Percentiles rank a stretch among this genome's conserved stretches.
Conservation (phyloP, 2,888 invertebrate genomes). For the Scotopteryx bipunctaria region DNA sequence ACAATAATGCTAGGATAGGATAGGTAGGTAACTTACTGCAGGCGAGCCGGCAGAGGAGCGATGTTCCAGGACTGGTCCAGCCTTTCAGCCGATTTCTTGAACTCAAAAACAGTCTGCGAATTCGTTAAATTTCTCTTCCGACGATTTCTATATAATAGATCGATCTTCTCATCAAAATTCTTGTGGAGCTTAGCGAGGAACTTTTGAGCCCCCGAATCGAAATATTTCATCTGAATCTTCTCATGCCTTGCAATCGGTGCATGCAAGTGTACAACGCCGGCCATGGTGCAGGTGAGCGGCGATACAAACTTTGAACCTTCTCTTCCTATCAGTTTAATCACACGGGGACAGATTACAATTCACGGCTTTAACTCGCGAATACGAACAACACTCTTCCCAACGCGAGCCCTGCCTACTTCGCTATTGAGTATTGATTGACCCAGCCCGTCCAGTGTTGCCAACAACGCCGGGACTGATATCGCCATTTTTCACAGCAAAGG, state of each 20-base stretch:
- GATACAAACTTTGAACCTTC: too few relatives aligned
- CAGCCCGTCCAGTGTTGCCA: too few relatives aligned
- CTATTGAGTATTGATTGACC: too few relatives aligned
- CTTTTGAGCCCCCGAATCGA: conserved; percentile 80
- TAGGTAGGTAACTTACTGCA: conserved; percentile 59
- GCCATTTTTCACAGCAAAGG: too few relatives aligned
- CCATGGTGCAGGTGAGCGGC: conserved; percentile 23
- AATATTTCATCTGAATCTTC: conserved; percentile 79
- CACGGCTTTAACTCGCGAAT: too few relatives aligned
- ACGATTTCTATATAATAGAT: conserved; percentile 71
- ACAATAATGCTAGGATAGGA: too few relatives aligned
- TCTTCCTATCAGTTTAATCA: too few relatives aligned
- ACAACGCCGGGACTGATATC: too few relatives aligned
- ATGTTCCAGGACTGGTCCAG: conserved; percentile 82
- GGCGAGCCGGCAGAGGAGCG: conserved; percentile 79
- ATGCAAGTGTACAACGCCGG: conserved; percentile 67
- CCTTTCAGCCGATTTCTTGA: conserved; percentile 68
- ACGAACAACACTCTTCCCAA: too few relatives aligned
- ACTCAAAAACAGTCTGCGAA: conserved; percentile 55
- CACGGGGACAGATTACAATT: too few relatives aligned
- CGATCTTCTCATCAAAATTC: conserved; percentile 76
- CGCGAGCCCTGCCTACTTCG: too few relatives aligned
- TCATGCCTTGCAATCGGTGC: conserved; percentile 80
- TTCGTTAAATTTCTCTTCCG: conserved; percentile 60
- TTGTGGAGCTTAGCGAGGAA: conserved; percentile 81